Evolutionary conservation across 2,113 vertebrate species (phyloP).

Genomic region (Clarias gariepinus): DNA sequence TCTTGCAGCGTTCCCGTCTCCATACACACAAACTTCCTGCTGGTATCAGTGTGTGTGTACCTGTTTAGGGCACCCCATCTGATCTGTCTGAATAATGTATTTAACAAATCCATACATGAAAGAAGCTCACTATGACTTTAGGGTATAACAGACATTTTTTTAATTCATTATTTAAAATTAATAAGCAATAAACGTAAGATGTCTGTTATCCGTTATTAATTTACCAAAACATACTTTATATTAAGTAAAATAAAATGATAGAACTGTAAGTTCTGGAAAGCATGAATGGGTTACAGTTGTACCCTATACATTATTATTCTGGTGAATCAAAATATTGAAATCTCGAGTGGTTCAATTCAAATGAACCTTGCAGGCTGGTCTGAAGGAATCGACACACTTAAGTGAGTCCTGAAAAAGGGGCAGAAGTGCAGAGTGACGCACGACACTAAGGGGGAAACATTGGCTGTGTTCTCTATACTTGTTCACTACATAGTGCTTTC

Average conservation of each 20-base stretch:
- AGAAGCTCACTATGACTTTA: background rate
- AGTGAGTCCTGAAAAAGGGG: background rate
- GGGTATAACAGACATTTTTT: background rate
- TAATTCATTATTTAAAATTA: background rate
- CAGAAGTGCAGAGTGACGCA: conserved; percentile 27
- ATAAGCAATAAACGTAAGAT: background rate
- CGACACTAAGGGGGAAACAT: background rate
- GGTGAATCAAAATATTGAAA: background rate
- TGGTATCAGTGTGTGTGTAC: background rate
- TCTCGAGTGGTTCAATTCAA: background rate
- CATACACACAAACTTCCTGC: background rate
- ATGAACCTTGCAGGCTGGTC: background rate
- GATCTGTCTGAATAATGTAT: background rate
- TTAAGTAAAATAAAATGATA: no score
- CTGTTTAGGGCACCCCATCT: background rate
- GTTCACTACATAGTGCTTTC: background rate
- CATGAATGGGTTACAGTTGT: background rate
- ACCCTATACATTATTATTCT: background rate
- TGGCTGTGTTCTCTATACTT: conserved; percentile 2
- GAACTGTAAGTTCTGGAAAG: background rate
- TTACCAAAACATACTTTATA: background rate
- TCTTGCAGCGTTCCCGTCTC: background rate
- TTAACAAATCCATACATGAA: background rate
- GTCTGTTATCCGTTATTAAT: background rate
- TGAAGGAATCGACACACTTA: conserved; percentile 12